Evolutionary conservation across 2,888 invertebrate genomes (phyloP).

Genomic region (Sussaba pulchella): DNA sequence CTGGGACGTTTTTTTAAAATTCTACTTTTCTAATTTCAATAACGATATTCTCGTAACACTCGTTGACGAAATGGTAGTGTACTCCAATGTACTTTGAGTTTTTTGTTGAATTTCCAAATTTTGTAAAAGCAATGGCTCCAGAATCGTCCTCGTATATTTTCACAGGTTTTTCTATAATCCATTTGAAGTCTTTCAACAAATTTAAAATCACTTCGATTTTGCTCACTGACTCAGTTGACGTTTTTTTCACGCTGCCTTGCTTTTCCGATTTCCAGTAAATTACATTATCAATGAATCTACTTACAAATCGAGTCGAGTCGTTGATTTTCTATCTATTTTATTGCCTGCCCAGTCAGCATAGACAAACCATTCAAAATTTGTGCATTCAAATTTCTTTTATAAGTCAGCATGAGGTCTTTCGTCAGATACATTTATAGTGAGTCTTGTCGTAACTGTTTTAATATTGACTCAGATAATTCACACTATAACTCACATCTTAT

Average conservation of each 20-base stretch:
- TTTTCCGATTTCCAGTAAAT: background rate
- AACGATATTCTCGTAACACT: conserved; percentile 32
- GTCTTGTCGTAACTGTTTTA: conserved; percentile 77
- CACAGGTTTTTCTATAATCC: conserved; percentile 13
- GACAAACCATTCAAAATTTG: background rate
- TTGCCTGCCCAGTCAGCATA: background rate
- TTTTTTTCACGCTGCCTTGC: conserved; percentile 42
- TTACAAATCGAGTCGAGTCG: background rate
- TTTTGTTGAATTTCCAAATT: conserved; percentile 59
- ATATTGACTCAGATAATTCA: conserved; percentile 79
- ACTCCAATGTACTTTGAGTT: conserved; percentile 63
- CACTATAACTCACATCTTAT: conserved; percentile 75
- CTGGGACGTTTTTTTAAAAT: conserved; percentile 51
- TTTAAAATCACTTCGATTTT: conserved; percentile 9
- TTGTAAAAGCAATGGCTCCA: conserved; percentile 44
- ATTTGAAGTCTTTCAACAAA: conserved; percentile 19
- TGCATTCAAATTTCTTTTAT: background rate
- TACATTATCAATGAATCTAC: background rate
- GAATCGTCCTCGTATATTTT: conserved; percentile 55
- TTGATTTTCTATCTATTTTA: background rate
- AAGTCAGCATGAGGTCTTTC: conserved; percentile 71
- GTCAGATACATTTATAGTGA: conserved; percentile 71
- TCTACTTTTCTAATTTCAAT: conserved; percentile 57
- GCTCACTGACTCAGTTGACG: conserved; percentile 30
- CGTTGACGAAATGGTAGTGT: conserved; percentile 59